Evolutionary conservation across 2,888 invertebrate genomes (phyloP).

Genomic region (Melanchra persicariae): DNA sequence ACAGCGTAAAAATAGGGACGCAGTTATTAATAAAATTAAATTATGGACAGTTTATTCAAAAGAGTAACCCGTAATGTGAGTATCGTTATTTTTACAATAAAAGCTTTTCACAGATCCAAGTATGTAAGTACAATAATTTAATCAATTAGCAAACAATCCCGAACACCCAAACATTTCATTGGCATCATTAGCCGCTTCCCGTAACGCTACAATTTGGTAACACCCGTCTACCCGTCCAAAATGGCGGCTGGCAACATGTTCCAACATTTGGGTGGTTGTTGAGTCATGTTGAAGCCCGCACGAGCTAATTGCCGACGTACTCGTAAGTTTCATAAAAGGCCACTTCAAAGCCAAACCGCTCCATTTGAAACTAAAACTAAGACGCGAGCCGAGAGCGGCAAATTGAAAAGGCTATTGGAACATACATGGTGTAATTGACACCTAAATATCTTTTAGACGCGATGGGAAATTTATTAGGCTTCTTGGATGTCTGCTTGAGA

Average conservation of each 20-base stretch:
- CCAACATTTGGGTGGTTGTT: constrained; percentile 45
- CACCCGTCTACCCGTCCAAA: constrained; percentile 13
- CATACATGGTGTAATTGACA: constrained; percentile 54
- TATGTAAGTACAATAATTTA: constrained; percentile 1
- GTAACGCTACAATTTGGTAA: constrained; percentile 36
- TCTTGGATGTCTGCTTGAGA: neutral
- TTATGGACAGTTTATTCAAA: neutral
- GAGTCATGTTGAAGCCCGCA: constrained; percentile 49
- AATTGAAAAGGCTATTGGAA: constrained; percentile 50
- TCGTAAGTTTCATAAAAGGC: constrained; percentile 56
- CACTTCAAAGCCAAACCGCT: constrained; percentile 61
- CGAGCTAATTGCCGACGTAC: constrained; percentile 60
- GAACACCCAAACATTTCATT: constrained; percentile 28
- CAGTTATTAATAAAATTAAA: neutral
- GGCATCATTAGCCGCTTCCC: constrained; percentile 33
- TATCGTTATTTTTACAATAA: constrained; percentile 9
- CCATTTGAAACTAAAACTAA: constrained; percentile 55
- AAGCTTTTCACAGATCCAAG: neutral
- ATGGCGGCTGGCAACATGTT: constrained; percentile 39
- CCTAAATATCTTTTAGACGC: constrained; percentile 48
- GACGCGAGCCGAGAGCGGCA: constrained; percentile 23
- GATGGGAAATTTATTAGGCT: constrained; percentile 14
- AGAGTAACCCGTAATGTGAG: constrained; percentile 5
- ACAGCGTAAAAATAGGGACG: neutral
- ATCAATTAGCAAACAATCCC: constrained; percentile 21